Evolutionary conservation across 2,113 vertebrate species (phyloP).

Genomic region (Pelecanus crispus): DNA sequence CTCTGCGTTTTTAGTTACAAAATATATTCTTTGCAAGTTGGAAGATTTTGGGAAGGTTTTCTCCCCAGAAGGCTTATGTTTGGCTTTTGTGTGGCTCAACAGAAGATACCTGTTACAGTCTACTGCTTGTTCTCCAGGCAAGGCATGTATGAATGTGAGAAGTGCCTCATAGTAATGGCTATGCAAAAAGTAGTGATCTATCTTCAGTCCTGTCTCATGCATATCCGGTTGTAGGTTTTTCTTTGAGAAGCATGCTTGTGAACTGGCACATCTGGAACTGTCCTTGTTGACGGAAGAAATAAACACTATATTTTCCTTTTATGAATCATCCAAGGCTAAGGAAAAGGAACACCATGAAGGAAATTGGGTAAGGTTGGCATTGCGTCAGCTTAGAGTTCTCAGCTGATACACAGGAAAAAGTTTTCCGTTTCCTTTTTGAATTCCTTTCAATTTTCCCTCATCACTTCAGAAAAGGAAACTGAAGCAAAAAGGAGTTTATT

Average conservation of each 20-base stretch:
- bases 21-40: accelerated
- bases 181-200: accelerated
- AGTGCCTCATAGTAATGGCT: too few species aligned
- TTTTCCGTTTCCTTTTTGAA: neutral
- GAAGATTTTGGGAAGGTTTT: neutral
- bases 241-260: constrained; percentile 48
- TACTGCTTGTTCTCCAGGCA: neutral
- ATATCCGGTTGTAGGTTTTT: constrained; percentile 24
- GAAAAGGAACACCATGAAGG: neutral
- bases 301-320: constrained; percentile 4
- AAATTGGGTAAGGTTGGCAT: neutral
- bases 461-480: neutral
- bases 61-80: neutral
- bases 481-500: neutral
- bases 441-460: neutral
- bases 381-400: accelerated
- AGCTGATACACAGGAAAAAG: neutral
- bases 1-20: neutral
- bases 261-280: constrained; percentile 28
- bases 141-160: accelerated
- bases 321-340: neutral
- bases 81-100: neutral
- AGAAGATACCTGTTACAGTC: neutral
- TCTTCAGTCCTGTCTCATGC: neutral
- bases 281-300: constrained; percentile 20